Evolutionary conservation across 2,113 vertebrate genomes (phyloP), one percentile per base, ranked within the genome.

Genomic region (Junco hyemalis): DNA sequence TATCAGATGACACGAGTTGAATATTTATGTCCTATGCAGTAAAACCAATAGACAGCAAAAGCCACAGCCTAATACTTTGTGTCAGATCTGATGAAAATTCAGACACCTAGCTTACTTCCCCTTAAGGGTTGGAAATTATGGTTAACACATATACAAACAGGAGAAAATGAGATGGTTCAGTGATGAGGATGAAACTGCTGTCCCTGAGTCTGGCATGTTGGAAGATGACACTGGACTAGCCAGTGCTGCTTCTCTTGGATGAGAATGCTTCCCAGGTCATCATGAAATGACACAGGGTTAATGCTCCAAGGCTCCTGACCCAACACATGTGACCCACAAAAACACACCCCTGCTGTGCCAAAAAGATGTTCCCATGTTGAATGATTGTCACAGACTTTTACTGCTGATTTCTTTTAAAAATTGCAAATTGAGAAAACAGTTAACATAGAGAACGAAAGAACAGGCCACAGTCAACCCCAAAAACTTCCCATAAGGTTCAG

Each of bases 401-500:
- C 68, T 81, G 56, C 21, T 1, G 2, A 63, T 66, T 92, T 88
- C 47, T 95, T 90, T 53, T 56, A 33, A 81, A 77, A 96, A 86
- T 48, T 65, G 85, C 51, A 56, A 91, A 93, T 57, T 2, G 29
- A 86, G 47, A 86, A 53, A 86, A 86, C 66, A 73, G 33, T 77
- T 90, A 82, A 87, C 8, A 70, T 36, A 69, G 35, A 94, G 85
- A 97, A 88, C 0, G 40, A 96, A 93, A 94, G 72, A 94, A 88
- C 0, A 10, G 90, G 86, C 73, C 80, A 81, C 68, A 90, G 64
- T 66, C 69, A 97, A 88, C 82, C 79, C 95, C 82, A 74, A 92
- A 86, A 95, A 84, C 72, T 93, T 80, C 92, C 88, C 94, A 90
- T 88, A 96, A 96, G 80, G 64, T 95, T 95, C 90, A 92, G 88